Conservation (phyloP, 2,888 invertebrate species). For the Chaitophorus viminalis region DNA sequence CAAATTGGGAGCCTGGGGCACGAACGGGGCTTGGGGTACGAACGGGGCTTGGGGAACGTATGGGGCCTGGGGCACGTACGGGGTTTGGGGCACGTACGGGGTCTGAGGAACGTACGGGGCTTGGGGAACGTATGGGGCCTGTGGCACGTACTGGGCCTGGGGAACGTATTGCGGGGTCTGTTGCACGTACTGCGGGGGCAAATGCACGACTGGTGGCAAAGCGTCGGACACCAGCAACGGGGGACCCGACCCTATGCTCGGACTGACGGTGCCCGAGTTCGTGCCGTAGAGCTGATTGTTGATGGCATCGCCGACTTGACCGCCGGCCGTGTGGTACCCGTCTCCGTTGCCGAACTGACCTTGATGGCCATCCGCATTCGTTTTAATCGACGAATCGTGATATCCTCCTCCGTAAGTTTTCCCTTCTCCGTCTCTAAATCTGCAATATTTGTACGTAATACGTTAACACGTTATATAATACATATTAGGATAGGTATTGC, state of each 20-base stretch:
- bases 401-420: constrained; percentile 65
- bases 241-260: constrained; percentile 8
- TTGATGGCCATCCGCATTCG: constrained; percentile 64
- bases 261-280: neutral
- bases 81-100: constrained; percentile 41
- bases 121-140: constrained; percentile 13
- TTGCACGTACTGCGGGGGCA: constrained; percentile 34
- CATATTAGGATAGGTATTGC: too few species aligned
- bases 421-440: constrained; percentile 65
- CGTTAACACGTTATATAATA: too few species aligned
- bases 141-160: constrained; percentile 41
- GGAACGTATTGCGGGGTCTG: neutral
- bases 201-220: constrained; percentile 63
- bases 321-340: constrained; percentile 63
- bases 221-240: constrained; percentile 41
- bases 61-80: constrained; percentile 36
- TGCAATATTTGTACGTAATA: constrained; percentile 27
- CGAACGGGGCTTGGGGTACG: constrained; percentile 17
- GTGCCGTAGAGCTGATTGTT: constrained; percentile 31
- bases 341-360: constrained; percentile 65
- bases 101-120: constrained; percentile 10
- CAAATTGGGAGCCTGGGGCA: neutral
- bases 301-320: constrained; percentile 55
- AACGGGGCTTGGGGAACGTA: constrained; percentile 45
- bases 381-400: constrained; percentile 65